These are phyloP conservation scores for Microcebus ravelobensis DNA, from an alignment of 2,113 vertebrate species.

Conservation along the genomic window DNA sequence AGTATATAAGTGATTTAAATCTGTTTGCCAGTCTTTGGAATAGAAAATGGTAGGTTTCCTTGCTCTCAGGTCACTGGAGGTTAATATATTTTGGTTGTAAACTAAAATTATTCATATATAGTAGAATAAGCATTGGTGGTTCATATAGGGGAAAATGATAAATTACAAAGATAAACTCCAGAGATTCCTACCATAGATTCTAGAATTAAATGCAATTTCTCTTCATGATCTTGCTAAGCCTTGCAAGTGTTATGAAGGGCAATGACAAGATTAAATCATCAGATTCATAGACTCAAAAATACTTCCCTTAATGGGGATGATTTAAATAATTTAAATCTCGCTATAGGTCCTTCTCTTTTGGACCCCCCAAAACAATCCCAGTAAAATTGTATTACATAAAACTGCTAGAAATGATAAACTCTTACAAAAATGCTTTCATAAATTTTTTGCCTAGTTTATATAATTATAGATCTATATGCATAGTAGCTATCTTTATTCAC, in stretches of 20 bases:
- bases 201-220: constrained; percentile 31
- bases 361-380: neutral
- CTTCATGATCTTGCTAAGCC: neutral
- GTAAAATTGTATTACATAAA: constrained; percentile 28
- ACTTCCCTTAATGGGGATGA: constrained; percentile 14
- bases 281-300: neutral
- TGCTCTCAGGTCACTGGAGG: neutral
- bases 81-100: constrained; percentile 66
- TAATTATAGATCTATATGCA: neutral
- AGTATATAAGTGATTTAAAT: neutral
- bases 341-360: neutral
- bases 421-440: neutral
- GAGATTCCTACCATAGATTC: constrained; percentile 46
- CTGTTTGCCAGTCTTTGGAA: neutral
- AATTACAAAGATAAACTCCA: constrained; percentile 58
- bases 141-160: constrained; percentile 51
- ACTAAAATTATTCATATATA: constrained; percentile 64
- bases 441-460: constrained; percentile 1
- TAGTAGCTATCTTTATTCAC: neutral
- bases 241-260: neutral
- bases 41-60: neutral
- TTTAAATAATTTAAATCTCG: constrained; percentile 55
- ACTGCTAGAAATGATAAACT: constrained; percentile 30
- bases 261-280: neutral
- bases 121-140: constrained; percentile 30